Percentiles rank a stretch among this genome's conserved stretches.
phyloP scores from a whole-genome alignment of 2,113 vertebrate genomes.

The Microcebus lehilahytsara region DNA sequence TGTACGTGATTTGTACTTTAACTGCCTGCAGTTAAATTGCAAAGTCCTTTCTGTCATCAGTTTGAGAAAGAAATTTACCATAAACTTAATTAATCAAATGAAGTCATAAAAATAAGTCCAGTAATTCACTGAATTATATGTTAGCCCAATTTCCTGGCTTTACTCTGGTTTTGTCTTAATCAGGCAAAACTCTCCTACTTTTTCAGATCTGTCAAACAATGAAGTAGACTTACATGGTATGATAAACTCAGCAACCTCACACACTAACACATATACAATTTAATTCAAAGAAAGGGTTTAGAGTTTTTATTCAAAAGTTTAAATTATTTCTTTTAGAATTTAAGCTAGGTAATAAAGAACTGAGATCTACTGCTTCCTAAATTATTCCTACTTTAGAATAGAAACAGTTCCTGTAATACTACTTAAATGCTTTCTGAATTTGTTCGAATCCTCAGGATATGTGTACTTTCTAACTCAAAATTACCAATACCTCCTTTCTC shows the following conservation, averaged over 20 bases:
- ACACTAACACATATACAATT: not conserved
- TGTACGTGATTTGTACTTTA: not conserved
- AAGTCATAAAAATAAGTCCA: not conserved
- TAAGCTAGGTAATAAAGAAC: not conserved
- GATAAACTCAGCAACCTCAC: not conserved
- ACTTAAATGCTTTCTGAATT: conserved; percentile 9
- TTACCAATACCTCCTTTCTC: not conserved
- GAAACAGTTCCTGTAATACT: not conserved
- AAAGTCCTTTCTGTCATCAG: not conserved
- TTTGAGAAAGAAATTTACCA: not conserved
- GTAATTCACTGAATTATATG: not conserved
- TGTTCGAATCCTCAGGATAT: not conserved
- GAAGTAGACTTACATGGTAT: not conserved
- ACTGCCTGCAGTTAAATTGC: not conserved
- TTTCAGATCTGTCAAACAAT: not conserved
- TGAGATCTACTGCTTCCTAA: not conserved
- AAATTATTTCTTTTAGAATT: not conserved
- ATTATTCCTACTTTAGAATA: not conserved
- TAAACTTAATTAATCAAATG: conserved; percentile 43
- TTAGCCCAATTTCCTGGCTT: not conserved
- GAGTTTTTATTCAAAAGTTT: not conserved
- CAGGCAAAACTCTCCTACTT: not conserved
- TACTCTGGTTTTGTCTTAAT: not conserved
- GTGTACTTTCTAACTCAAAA: not conserved
- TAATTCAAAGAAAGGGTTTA: not conserved